These are phyloP conservation scores for Microctenopoma steveboyesi DNA, from an alignment of 2,797 vertebrate species.

Conservation along the genomic window DNA sequence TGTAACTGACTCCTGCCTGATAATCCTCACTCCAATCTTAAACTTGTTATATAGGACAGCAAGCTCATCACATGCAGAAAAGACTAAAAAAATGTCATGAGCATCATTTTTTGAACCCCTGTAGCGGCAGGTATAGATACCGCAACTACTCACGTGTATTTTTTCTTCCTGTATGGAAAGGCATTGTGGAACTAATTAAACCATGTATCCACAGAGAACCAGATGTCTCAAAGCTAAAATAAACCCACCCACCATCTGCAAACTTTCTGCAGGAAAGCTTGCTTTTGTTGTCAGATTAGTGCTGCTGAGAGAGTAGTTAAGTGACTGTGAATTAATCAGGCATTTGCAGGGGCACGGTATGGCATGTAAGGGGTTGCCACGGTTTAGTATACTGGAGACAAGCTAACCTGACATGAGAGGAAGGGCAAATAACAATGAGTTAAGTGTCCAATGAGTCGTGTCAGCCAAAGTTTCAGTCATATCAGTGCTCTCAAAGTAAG, in stretches of 20 bases:
- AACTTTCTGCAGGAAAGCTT: conserved; percentile 13
- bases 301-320: conserved; percentile 13
- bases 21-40: conserved; percentile 17
- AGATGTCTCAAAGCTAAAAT: conserved; percentile 18
- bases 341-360: conserved; percentile 24
- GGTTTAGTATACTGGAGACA: conserved; percentile 69
- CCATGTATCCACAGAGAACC: conserved; percentile 1
- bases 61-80: conserved; percentile 1
- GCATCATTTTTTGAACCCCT: not conserved
- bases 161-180: not conserved
- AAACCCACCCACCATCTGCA: conserved; percentile 28
- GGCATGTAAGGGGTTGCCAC: conserved; percentile 24
- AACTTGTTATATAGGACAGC: conserved; percentile 1
- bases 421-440: conserved; percentile 49
- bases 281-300: conserved; percentile 1
- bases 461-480: conserved; percentile 39
- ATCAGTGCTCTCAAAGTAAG: conserved; percentile 13
- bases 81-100: not conserved
- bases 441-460: conserved; percentile 51
- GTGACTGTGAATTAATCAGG: conserved; percentile 31
- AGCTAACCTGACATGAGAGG: conserved; percentile 28
- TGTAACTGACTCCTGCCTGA: conserved; percentile 15
- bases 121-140: not conserved
- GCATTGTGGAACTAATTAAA: not conserved
- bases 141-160: not conserved